Conservation (phyloP, 30 jellyfish, hydroid and myxozoan species). For the Chironex yamaguchii region DNA sequence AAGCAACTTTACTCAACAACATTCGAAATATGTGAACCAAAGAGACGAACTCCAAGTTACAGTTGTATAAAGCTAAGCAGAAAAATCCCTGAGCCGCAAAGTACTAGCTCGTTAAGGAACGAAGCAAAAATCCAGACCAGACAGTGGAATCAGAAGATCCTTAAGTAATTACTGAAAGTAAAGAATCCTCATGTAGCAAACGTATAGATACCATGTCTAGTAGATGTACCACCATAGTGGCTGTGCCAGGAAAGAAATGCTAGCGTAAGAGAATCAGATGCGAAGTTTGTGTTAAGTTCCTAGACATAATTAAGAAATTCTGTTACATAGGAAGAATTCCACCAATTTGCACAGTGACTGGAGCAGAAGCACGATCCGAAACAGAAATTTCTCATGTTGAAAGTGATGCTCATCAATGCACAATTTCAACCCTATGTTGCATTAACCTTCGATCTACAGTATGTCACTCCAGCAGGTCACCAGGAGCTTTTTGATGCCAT, state of each 20-base stretch:
- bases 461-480: constrained; percentile 15
- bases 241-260: constrained; percentile 16
- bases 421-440: constrained; percentile 9
- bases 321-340: constrained; percentile 20
- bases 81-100: too few species aligned
- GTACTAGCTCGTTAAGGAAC: too few species aligned
- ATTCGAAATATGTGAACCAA: too few species aligned
- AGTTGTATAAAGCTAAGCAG: too few species aligned
- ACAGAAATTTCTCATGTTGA: not conserved
- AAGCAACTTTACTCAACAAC: too few species aligned
- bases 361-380: constrained; percentile 25
- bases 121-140: constrained; percentile 39
- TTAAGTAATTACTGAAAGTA: constrained; percentile 20
- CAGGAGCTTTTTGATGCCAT: constrained; percentile 7
- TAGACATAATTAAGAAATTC: not conserved
- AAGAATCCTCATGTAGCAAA: constrained; percentile 34
- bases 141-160: constrained; percentile 32
- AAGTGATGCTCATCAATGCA: constrained; percentile 23
- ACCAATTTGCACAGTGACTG: constrained; percentile 23
- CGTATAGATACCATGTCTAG: constrained; percentile 34
- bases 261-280: too few species aligned
- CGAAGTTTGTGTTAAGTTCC: too few species aligned
- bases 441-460: constrained; percentile 8
- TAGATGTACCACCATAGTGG: constrained; percentile 26
- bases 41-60: too few species aligned